Base-by-base conservation (phyloP, 2,888 invertebrate species). In the Acrobasis repandana region DNA sequence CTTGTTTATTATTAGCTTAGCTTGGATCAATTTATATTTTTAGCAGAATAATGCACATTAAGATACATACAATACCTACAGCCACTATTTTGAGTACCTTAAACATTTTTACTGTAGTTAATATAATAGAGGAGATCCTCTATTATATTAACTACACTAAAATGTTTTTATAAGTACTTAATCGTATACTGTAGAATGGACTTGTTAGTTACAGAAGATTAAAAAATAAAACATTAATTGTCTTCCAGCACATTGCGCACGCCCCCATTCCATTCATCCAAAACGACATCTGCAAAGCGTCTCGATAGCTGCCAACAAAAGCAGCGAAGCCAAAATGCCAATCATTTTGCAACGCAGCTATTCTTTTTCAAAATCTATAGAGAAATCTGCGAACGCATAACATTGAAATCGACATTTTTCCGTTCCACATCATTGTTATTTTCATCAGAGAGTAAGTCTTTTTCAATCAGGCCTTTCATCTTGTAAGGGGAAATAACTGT, bases 391-490 rank as follows among this genome's bases (percentile, higher is more conserved):
- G 49, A 49, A 50, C 38, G 49, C 58, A 60, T 20, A 33, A 52
- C 18, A 60, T 60, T 8, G 33, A 59, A 33, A 59, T 33, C 33
- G 52, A 47, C 48, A 56, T 58, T 56, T 62, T 47, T 52, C 38
- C 56, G 33, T 49, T 61, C 60, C 43, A 63, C 58, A 56, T 64
- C 36, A 61, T 65, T 63, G 59, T 60, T 54, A 61, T 70, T 72
- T 72, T 71, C 78, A 81, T 80, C 75, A 79, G 82, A 79, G 68
- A 72, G 71, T 70, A 66, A 69, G 63, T 71, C 67, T 74, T 74
- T n/a, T 77, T 79, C 76, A 77, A 79, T 79, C 73, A 72, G 72
- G 76, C 77, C 71, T 76, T 78, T 77, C 74, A 72, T 80, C 71
- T 80, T 71, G 68, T 77, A 71, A 80, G 75, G 69, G 72, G 67